Evolutionary conservation across 2,888 invertebrate genomes (phyloP).

Genomic region (Xanthia togata): DNA sequence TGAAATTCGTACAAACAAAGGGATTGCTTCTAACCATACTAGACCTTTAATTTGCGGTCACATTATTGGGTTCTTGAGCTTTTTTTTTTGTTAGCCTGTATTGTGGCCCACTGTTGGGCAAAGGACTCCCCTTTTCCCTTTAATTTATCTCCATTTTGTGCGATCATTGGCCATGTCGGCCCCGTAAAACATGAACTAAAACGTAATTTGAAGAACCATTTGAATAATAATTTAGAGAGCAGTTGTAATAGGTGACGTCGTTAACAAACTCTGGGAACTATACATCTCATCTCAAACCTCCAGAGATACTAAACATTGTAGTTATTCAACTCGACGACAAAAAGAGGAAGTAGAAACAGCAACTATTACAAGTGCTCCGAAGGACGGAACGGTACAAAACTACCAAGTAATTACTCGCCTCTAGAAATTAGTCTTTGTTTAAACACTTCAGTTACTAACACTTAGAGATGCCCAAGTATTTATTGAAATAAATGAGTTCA

Average conservation of each 20-base stretch:
- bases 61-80: neutral
- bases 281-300: neutral
- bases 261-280: constrained; percentile 1
- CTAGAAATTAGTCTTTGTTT: constrained; percentile 60
- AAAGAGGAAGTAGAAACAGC: constrained; percentile 15
- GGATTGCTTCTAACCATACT: neutral
- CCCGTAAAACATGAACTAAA: neutral
- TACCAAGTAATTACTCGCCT: constrained; percentile 53
- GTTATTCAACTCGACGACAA: constrained; percentile 26
- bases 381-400: constrained; percentile 35
- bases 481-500: constrained; percentile 59
- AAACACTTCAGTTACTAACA: constrained; percentile 41
- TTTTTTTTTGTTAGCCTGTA: neutral
- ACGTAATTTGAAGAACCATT: neutral
- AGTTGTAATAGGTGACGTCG: neutral
- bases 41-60: neutral
- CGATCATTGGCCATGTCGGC: neutral
- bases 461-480: constrained; percentile 42
- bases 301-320: constrained; percentile 4
- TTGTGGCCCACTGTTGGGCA: neutral
- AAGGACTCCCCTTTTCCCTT: neutral
- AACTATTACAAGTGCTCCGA: constrained; percentile 6
- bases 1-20: neutral
- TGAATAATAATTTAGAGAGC: neutral
- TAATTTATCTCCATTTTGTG: too few species aligned